Evolutionary conservation across 1,140 invertebrate species (phyloP).

Genomic region (Pristionchus pacificus): DNA sequence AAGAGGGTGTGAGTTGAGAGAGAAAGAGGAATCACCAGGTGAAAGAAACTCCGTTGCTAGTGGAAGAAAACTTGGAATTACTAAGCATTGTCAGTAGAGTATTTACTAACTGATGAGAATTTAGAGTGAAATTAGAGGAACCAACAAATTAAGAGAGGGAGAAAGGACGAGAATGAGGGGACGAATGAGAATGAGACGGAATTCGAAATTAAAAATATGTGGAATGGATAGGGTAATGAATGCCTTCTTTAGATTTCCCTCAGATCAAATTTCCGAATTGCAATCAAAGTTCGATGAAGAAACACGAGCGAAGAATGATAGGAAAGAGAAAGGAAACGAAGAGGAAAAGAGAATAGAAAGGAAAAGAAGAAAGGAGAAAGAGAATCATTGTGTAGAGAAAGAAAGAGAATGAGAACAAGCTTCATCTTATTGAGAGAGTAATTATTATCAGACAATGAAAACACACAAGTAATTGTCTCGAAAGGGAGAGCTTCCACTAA

Average conservation of each 20-base stretch:
- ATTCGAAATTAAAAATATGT: constrained; percentile 11
- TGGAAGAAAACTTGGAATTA: too few species aligned
- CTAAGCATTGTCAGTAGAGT: too few species aligned
- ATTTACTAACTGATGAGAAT: too few species aligned
- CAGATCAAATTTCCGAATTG: not conserved
- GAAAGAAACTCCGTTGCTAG: not conserved
- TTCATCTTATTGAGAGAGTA: too few species aligned
- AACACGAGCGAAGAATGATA: not conserved
- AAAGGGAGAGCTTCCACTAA: too few species aligned
- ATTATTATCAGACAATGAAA: too few species aligned
- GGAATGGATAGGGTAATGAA: not conserved
- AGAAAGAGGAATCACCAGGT: constrained; percentile 6
- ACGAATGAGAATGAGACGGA: constrained; percentile 2
- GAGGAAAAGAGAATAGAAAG: not conserved
- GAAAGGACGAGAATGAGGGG: not conserved
- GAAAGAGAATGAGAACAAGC: too few species aligned
- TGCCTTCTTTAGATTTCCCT: constrained; percentile 13
- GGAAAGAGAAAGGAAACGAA: constrained; percentile 8
- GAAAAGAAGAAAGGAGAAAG: not conserved
- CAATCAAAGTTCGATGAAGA: not conserved
- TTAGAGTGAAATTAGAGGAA: too few species aligned
- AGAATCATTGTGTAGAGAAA: too few species aligned
- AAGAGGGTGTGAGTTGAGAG: not conserved
- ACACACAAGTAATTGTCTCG: too few species aligned
- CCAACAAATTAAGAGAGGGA: not conserved